A percentile compares a stretch with the other conserved stretches of the same genome.
phyloP scores from a whole-genome alignment of 2,113 vertebrate species.

The Caranx melampygus region DNA sequence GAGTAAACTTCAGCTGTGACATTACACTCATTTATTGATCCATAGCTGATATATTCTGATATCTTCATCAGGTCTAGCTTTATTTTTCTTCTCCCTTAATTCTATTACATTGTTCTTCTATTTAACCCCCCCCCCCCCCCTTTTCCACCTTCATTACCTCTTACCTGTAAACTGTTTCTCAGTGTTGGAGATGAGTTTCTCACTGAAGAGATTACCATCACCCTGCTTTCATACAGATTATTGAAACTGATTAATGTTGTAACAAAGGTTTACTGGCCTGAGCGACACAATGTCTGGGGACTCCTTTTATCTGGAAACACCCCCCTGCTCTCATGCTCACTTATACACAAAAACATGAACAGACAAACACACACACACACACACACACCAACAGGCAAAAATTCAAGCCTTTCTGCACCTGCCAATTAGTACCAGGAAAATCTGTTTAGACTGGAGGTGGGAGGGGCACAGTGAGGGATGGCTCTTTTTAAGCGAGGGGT shows the following conservation, averaged over 20 bases:
- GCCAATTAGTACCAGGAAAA: conserved; percentile 15
- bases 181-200: too few relatives aligned
- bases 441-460: not conserved
- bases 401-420: conserved; percentile 3
- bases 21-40: too few relatives aligned
- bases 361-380: not conserved
- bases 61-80: too few relatives aligned
- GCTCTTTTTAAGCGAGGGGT: not conserved
- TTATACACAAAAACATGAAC: not conserved
- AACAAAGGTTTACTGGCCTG: not conserved
- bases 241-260: not conserved
- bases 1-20: too few relatives aligned
- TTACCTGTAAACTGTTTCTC: too few relatives aligned
- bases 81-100: too few relatives aligned
- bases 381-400: not conserved
- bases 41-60: too few relatives aligned
- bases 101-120: too few relatives aligned
- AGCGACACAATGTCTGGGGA: conserved; percentile 22
- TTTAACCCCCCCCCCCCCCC: too few relatives aligned
- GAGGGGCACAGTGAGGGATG: not conserved
- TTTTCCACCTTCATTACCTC: too few relatives aligned
- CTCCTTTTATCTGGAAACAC: not conserved
- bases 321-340: not conserved
- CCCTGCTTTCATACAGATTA: not conserved
- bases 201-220: not conserved